phyloP scores from a whole-genome alignment of 2,797 vertebrate species.

The Anguilla megastoma region DNA sequence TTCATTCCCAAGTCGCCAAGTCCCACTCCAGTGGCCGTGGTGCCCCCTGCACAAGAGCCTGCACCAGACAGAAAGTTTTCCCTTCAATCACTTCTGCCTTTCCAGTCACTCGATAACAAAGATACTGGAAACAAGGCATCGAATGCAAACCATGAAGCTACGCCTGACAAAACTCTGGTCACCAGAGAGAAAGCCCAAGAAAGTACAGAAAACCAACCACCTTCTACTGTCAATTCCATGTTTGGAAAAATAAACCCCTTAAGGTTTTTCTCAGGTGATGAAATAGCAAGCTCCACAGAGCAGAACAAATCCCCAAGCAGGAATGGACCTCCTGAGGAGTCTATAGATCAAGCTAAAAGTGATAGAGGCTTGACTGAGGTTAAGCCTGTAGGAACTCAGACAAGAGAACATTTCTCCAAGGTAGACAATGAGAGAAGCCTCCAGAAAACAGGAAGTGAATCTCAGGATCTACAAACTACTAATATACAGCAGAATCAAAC shows the following conservation, averaged over 20 bases:
- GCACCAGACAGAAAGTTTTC: constrained; percentile 63
- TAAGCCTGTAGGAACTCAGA: constrained; percentile 13
- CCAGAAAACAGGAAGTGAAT: constrained; percentile 42
- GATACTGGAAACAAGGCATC: constrained; percentile 47
- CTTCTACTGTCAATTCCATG: constrained; percentile 69
- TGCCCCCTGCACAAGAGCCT: constrained; percentile 69
- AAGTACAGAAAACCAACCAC: constrained; percentile 56
- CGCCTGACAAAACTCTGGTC: constrained; percentile 31
- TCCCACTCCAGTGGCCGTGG: constrained; percentile 63
- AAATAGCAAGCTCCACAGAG: constrained; percentile 48
- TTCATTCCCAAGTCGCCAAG: constrained; percentile 69
- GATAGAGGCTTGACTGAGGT: constrained; percentile 30
- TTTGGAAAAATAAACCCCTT: constrained; percentile 79
- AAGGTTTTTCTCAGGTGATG: constrained; percentile 71
- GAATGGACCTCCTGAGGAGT: constrained; percentile 30
- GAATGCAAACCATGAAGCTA: constrained; percentile 41
- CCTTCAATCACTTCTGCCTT: constrained; percentile 57
- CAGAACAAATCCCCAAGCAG: constrained; percentile 41
- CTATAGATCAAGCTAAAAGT: constrained; percentile 41
- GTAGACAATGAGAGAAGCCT: constrained; percentile 22
- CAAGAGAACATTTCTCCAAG: constrained; percentile 25
- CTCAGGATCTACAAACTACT: constrained; percentile 42
- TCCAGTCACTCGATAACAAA: constrained; percentile 54
- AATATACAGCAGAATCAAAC: constrained; percentile 40
- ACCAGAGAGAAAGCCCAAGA: constrained; percentile 45